Evolutionary conservation across 2,113 vertebrate species (phyloP), one percentile per base, ranked within the genome.

Genomic region (Festucalex cinctus): DNA sequence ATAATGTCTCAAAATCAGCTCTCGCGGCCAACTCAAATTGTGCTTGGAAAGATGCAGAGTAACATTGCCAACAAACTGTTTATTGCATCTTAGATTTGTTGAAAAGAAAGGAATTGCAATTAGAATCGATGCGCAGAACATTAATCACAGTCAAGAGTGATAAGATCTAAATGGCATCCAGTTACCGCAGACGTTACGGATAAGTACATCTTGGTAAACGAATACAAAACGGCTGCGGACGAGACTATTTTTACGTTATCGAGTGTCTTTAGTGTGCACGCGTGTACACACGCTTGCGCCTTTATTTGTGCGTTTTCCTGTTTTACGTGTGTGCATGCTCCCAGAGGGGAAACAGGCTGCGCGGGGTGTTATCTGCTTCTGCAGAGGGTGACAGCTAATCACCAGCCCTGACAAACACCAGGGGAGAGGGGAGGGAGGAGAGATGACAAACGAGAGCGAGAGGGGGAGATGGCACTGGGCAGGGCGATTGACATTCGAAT

Each of bases 331-430:
- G 77, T 83, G 83, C 86, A 76, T 80, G 74, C 83, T 86, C 84
- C 87, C 85, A 82, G 77, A 87, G 84, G 81, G 81, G 83, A 86
- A 89, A 79, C 86, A 81, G 84, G 80, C 86, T 85, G 79, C 89
- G 87, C 85, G 81, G 85, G 88, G 82, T 89, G 86, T 90, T 90
- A 90, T 90, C 89, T 90, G 83, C 85, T 83, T 88, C 84, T 90
- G 88, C 85, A 77, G 88, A 90, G 87, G 85, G 82, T 92, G 91
- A 91, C 89, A 89, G 88, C 86, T 92, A 92, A 91, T 92, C 88
- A 91, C 91, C 85, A 81, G 79, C 83, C 81, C 86, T 91, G 88
- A 91, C 89, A 88, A 90, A 89, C 86, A 86, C 82, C 76, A 80
- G 85, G 80, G 78, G 74, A 73, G 80, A 78, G 79, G 67, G 78